Percentiles rank a stretch among this genome's conserved stretches.
These are phyloP conservation scores for Columba janthina DNA, from an alignment of 2,113 vertebrate genomes.

Conservation along the genomic window DNA sequence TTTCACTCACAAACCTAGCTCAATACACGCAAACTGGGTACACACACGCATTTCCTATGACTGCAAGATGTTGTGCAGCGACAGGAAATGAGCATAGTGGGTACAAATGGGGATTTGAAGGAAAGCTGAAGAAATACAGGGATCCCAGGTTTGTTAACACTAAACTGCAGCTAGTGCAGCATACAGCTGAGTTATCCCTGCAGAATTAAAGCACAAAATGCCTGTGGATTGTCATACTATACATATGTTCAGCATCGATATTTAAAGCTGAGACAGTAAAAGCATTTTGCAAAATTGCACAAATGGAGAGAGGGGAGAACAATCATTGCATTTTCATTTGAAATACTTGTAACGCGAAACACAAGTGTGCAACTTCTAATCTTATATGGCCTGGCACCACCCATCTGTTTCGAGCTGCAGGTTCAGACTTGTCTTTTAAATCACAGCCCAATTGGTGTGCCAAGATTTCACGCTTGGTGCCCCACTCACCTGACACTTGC, in stretches of 20 bases:
- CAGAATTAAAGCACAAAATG: conserved; percentile 9
- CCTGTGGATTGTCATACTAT: background rate
- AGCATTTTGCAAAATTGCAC: conserved; percentile 36
- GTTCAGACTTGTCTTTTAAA: background rate
- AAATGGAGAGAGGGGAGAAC: background rate
- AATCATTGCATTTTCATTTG: conserved; percentile 14
- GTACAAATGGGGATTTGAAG: background rate
- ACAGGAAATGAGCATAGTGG: background rate
- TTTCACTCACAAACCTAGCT: background rate
- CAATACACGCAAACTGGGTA: background rate
- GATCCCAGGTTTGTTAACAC: background rate
- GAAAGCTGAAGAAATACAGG: conserved; percentile 29
- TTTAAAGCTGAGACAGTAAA: conserved; percentile 51
- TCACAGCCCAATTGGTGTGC: background rate
- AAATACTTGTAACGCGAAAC: background rate
- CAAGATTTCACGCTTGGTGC: background rate
- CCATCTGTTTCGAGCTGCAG: background rate
- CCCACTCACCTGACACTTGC: background rate
- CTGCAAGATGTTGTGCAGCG: conserved; percentile 2
- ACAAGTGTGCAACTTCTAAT: background rate
- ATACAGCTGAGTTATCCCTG: conserved; percentile 30
- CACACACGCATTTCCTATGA: background rate
- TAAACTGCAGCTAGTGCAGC: background rate
- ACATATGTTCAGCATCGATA: conserved; percentile 56
- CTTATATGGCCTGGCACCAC: background rate